Conservation (phyloP, 2,797 vertebrate genomes). For the Melanotaenia parkinsoni region DNA sequence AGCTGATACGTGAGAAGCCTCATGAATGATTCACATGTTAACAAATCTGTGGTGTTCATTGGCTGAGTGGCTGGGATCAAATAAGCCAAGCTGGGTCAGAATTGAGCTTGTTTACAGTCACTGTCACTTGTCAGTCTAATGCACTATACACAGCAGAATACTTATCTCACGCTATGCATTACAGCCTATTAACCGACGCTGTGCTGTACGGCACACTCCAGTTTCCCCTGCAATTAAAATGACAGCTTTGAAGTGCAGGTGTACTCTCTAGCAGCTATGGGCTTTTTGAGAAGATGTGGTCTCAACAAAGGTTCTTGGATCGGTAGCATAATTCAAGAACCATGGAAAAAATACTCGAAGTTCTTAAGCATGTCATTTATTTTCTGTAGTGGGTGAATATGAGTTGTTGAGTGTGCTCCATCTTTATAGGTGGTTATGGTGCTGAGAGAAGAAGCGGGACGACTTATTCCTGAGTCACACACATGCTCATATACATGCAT, state of each 20-base stretch:
- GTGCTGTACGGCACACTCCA: conserved; percentile 43
- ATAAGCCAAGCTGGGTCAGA: conserved; percentile 66
- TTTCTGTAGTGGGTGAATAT: conserved; percentile 62
- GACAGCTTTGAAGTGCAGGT: conserved; percentile 43
- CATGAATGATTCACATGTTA: conserved; percentile 77
- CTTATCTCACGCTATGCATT: conserved; percentile 72
- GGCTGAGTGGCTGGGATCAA: conserved; percentile 79
- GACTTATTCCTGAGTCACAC: conserved; percentile 53
- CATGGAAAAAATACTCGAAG: conserved; percentile 26
- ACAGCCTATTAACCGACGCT: conserved; percentile 60
- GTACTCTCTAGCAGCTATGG: conserved; percentile 22
- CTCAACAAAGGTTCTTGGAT: conserved; percentile 44
- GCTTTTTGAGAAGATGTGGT: conserved; percentile 40
- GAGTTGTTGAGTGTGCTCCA: conserved; percentile 41
- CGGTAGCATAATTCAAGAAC: conserved; percentile 53
- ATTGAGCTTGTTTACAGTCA: conserved; percentile 73
- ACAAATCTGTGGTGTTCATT: conserved; percentile 82
- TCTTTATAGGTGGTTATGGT: conserved; percentile 70
- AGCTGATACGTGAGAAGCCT: conserved; percentile 67
- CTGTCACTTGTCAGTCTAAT: conserved; percentile 75
- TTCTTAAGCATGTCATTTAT: conserved; percentile 41
- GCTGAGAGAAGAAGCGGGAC: conserved; percentile 50
- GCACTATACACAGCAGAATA: conserved; percentile 55
- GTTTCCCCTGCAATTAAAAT: conserved; percentile 59
- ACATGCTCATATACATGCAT: conserved; percentile 29